Base-by-base conservation (phyloP, 2,888 invertebrate genomes). In the Chloroclysta siterata region DNA sequence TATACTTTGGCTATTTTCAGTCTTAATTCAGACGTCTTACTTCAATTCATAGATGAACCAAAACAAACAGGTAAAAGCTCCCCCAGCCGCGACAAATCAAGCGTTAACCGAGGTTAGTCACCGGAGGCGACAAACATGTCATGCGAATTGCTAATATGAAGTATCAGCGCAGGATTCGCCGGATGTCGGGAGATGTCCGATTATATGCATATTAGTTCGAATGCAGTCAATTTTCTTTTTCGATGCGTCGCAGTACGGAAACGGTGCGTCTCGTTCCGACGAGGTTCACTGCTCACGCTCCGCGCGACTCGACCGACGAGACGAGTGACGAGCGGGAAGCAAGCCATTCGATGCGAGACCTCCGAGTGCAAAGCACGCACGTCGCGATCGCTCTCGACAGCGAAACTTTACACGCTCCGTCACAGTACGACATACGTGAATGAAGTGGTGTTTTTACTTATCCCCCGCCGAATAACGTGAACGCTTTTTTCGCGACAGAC, bases 321-420 rank as follows among this genome's bases (percentile, higher is more conserved):
- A 29, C 46, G 57, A 51, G 51, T 41, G 56, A 48, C n/a, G 39
- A 17, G 29, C 64, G 29, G 22, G 29, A n/a, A 29, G 48, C 62
- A 65, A 54, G 74, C 72, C 89, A 91, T 84, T 91, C 90, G 86
- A 83, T 82, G 82, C 80, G 80, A 79, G 78, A 75, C 83, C 77
- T 78, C 77, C 81, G 87, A 82, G 79, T 80, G 78, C 73, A 69
- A 48, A 75, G 80, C 81, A 88, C 87, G 88, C 73, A 77, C 72
- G 72, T 69, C 79, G 81, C 82, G 81, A 75, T 73, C 79, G 79
- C 80, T 78, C 78, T 66, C 71, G 63, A 67, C 66, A 73, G 78
- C 83, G 79, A 84, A 90, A 92, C 92, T 90, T 91, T 81, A 82
- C 81, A 83, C 90, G 91, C 66, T 78, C 72, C 75, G 72, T 68